Evolutionary conservation across 2,113 vertebrate species (phyloP).

Genomic region (Meles meles): DNA sequence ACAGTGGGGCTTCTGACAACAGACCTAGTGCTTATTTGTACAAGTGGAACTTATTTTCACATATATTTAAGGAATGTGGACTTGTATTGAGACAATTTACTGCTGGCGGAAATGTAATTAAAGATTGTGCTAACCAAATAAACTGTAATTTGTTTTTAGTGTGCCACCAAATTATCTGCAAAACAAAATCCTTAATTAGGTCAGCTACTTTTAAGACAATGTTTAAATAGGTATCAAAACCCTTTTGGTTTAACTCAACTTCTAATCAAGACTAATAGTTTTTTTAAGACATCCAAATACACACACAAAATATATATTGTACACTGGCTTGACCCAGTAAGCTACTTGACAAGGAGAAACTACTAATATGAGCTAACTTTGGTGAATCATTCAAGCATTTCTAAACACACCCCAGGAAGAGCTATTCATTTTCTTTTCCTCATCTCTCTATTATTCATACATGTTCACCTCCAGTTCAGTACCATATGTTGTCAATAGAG

Average conservation of each 20-base stretch:
- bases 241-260: constrained; percentile 56
- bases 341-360: background rate
- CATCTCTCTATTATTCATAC: constrained; percentile 37
- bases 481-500: constrained; percentile 83
- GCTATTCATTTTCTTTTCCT: constrained; percentile 31
- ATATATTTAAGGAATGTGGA: constrained; percentile 86
- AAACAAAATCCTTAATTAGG: constrained; percentile 81
- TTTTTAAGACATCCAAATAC: background rate
- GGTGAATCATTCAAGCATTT: background rate
- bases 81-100: constrained; percentile 84
- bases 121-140: constrained; percentile 80
- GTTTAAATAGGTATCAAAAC: constrained; percentile 51
- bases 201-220: constrained; percentile 69
- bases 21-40: constrained; percentile 85
- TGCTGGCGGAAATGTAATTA: constrained; percentile 85
- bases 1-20: constrained; percentile 83
- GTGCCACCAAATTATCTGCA: constrained; percentile 71
- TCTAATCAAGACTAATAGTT: constrained; percentile 33
- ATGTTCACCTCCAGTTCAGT: constrained; percentile 56
- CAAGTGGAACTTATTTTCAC: constrained; percentile 88
- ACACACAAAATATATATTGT: background rate
- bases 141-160: constrained; percentile 78
- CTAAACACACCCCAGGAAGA: background rate
- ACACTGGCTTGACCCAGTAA: background rate
- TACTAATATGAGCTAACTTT: constrained; percentile 39